A percentile compares a stretch with the other conserved stretches of the same genome.
These are phyloP conservation scores for Mormyrops attenuatus DNA, from an alignment of 2,797 vertebrate genomes.

Conservation along the genomic window DNA sequence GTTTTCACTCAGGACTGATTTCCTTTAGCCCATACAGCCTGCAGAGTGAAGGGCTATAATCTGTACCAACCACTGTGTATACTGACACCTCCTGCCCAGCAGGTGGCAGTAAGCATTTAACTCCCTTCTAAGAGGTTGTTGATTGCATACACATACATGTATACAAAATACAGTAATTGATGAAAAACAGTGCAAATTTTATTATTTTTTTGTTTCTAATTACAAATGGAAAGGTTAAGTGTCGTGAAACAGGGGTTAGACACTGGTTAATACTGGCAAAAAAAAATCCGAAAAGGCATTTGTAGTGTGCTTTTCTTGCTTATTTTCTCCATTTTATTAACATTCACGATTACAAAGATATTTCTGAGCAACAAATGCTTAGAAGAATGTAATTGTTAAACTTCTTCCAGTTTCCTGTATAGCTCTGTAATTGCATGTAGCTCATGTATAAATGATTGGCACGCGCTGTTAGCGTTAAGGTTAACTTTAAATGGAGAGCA, in stretches of 20 bases:
- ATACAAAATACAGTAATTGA: background rate
- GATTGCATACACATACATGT: background rate
- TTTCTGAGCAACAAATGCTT: background rate
- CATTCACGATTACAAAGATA: background rate
- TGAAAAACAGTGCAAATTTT: constrained; percentile 1
- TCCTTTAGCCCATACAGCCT: background rate
- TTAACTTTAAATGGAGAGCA: background rate
- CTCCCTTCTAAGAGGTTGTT: background rate
- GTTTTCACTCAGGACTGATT: background rate
- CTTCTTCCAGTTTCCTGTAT: background rate
- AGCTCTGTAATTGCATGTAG: background rate
- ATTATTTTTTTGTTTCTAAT: background rate
- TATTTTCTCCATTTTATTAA: background rate
- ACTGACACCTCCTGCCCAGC: background rate
- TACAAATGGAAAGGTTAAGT: background rate
- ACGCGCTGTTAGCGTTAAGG: background rate
- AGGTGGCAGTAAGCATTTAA: background rate
- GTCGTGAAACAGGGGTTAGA: background rate
- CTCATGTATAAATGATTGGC: background rate
- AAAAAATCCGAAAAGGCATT: background rate
- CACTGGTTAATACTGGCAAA: background rate
- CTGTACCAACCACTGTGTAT: background rate
- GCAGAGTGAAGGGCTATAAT: background rate
- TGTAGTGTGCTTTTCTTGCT: background rate
- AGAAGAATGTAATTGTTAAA: background rate